Conservation (phyloP, 1,140 invertebrate genomes). For the Pseudomyrmex concolor region DNA sequence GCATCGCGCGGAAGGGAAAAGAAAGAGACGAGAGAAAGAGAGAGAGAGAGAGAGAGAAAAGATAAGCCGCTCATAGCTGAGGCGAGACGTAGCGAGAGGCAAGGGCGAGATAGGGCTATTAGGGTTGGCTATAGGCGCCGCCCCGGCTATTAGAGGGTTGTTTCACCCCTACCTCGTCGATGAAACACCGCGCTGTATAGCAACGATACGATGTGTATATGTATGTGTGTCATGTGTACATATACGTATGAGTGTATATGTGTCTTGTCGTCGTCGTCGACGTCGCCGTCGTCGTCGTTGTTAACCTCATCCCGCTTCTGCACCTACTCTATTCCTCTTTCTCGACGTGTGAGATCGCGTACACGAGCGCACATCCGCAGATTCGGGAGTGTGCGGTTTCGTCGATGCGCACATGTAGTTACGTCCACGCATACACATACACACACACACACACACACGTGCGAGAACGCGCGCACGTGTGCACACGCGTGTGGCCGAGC, state of each 20-base stretch:
- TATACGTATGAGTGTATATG: constrained; percentile 61
- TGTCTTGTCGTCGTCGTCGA: constrained; percentile 60
- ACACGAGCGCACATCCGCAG: constrained; percentile 43
- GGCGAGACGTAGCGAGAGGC: constrained; percentile 69
- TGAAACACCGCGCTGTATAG: constrained; percentile 73
- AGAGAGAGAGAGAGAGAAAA: constrained; percentile 66
- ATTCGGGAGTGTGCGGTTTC: constrained; percentile 47
- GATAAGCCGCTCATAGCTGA: constrained; percentile 72
- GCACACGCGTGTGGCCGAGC: constrained; percentile 61
- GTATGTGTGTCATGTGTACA: constrained; percentile 67
- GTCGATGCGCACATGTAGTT: constrained; percentile 12
- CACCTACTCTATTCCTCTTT: constrained; percentile 27
- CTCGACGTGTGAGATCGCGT: constrained; percentile 66
- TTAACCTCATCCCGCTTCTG: constrained; percentile 31
- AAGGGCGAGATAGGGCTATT: constrained; percentile 83
- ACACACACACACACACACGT: constrained; percentile 46
- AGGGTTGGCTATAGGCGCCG: constrained; percentile 84
- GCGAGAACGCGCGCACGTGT: constrained; percentile 44
- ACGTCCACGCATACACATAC: constrained; percentile 23
- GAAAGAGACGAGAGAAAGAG: constrained; percentile 45
- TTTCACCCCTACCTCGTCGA: constrained; percentile 77
- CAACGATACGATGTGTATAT: constrained; percentile 65
- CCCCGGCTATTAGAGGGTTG: constrained; percentile 84
- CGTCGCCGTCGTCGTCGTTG: constrained; percentile 33
- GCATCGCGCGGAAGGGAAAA: not conserved